Conservation (phyloP, 2,113 vertebrate genomes). For the Lasiurus cinereus region DNA sequence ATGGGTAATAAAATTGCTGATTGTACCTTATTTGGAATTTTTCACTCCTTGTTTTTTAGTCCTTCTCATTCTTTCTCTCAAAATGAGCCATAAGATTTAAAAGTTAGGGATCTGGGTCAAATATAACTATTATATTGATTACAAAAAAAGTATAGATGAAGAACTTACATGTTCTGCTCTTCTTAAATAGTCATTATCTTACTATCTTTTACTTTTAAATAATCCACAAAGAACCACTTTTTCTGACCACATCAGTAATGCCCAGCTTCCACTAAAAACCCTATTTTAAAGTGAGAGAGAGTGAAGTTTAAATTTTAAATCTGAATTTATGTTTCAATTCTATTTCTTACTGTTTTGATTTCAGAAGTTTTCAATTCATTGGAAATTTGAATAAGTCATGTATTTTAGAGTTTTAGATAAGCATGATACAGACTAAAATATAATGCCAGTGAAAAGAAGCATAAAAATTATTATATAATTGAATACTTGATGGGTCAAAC, state of each 20-base stretch:
- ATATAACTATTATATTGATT: background rate
- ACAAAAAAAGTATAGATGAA: background rate
- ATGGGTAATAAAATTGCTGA: background rate
- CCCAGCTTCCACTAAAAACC: background rate
- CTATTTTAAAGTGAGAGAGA: background rate
- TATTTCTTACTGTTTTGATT: background rate
- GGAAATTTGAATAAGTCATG: background rate
- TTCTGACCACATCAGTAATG: background rate
- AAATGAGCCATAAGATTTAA: constrained; percentile 18
- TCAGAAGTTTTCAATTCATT: background rate
- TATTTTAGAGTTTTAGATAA: constrained; percentile 25
- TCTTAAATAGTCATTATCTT: background rate
- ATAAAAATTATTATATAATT: background rate
- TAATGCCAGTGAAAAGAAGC: background rate
- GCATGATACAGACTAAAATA: background rate
- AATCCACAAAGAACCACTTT: background rate
- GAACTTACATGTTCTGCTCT: background rate
- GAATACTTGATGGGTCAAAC: background rate
- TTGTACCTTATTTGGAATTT: background rate
- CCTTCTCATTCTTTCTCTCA: background rate
- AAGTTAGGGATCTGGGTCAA: background rate
- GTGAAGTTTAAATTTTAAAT: background rate
- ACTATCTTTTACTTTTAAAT: background rate
- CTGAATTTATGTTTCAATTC: background rate
- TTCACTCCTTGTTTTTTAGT: background rate